Base-by-base conservation (phyloP, 2,797 vertebrate species). In the Rhinogobio ventralis region DNA sequence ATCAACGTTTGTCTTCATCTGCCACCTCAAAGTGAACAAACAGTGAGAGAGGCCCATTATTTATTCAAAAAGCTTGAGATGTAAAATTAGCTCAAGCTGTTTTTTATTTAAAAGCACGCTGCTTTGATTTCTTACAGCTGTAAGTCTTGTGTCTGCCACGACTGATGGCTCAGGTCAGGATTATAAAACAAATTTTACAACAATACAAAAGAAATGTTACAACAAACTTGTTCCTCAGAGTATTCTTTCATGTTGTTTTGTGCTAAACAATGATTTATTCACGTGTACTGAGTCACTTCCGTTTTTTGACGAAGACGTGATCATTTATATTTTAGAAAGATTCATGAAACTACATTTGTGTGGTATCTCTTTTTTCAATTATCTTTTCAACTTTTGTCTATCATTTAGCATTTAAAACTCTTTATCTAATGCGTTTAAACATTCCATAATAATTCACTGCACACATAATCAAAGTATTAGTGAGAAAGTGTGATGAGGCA, bases 1-100 rank as follows among this genome's bases (percentile, higher is more conserved):
- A 78, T 73, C 83, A 68, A 67, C 19, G n/a, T 84, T 72, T 80
- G 64, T 84, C 86, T 81, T 87, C 64, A 75, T 81, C 42, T 87
- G 68, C 69, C 76, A 73, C 76, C 77, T 71, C 78, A 81, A 64
- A 77, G 69, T 81, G 68, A 82, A 71, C 83, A 87, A 51, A 84
- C 55, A 39, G 45, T 33, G 17, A 78, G 60, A 78, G 74, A n/a
- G 25, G 46, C 4, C 25, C 36, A 36, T 82, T 82, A 82, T 87
- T 85, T 78, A 87, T 87, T 53, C 46, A 67, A 69, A 85, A 84
- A 64, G 57, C 74, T 82, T 64, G 33, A 57, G 67, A 49, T 55
- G 62, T 45, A 82, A 49, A 85, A 60, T 42, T 39, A 57, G 72
- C 73, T 72, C 10, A 15, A 62, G 49, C 71, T 75, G 28, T 77